Base-by-base conservation (phyloP, 64 coral and sea anemone species). In the Catalaphyllia jardinei region DNA sequence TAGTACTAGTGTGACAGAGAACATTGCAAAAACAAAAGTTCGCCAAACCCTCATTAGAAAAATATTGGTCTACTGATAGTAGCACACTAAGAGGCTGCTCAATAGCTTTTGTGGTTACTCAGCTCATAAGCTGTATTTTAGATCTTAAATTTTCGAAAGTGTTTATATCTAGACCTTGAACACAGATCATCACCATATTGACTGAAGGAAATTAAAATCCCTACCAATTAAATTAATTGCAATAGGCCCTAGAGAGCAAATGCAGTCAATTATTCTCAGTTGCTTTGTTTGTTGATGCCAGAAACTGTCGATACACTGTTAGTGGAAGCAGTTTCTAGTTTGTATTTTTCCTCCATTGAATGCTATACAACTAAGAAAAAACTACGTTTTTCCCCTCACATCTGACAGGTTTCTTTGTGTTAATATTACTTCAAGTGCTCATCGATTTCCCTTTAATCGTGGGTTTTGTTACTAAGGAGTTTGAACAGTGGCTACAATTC, bases 161-260 rank as follows among this genome's bases (percentile, higher is more conserved):
- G 20, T 35, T 19, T 6, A 55, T 61, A 62, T 80, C 25, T 10
- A 59, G 55, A 30, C 24, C 10, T 27, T 55, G 12, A 17, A 63
- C 31, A 63, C 17, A 14, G 79, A 79, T 54, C 79, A 16, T 81
- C 17, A 17, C 7, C 31, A 46, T 81, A 22, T 81, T 81, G 79
- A 81, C 29, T 22, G 55, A 81, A 81, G 79, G 79, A 81, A 81
- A 81, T 81, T 31, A 81, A 81, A 71, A 71, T 71, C 35, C 13
- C 35, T 85, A n/a, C 62, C 69, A 85, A 85, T 85, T 71, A 65
- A 65, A 30, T 83, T 65, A 65, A 65, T 83, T 63, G 29, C 31
- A 42, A 42, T 46, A 85, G 67, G 17, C 12, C 81, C 25, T 27
- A 85, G 33, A 28, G 69, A 25, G 35, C 35, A 71, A 85, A 50